Evolutionary conservation across 2,797 vertebrate genomes (phyloP), one percentile per base, ranked within the genome.

Genomic region (Sebastes nivosus): DNA sequence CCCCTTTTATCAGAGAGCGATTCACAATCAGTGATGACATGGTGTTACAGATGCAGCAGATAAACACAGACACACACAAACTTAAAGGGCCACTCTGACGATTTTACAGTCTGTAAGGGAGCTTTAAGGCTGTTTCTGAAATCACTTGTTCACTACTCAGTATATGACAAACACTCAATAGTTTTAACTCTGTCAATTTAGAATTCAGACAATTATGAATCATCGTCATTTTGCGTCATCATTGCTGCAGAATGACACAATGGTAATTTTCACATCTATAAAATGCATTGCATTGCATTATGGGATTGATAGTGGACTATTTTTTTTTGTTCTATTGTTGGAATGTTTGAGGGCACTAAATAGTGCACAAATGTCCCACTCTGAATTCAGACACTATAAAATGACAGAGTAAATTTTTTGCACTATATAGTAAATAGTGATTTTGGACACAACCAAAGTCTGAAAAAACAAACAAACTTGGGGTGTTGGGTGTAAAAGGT

Each of bases 11-110:
- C 32, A 36, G 38, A 72, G n/a, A 80, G 38, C 11, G 13, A 50
- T 54, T 67, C 22, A 30, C 65, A 42, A 27, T 32, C 20, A 72
- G 60, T 30, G 36, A 66, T 38, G 32, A 67, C 5, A 6, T 64
- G 36, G 67, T 6, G 12, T 42, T 34, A 61, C n/a, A 46, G 29
- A 67, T 69, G 52, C 61, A 79, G 73, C 55, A 81, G 14, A 59
- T 46, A 11, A 69, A 66, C 25, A 73, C 2, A 59, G 5, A 67
- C 42, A 30, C 18, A 61, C 16, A 10, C 22, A 5, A 18, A 46
- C 6, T 72, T 75, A 59, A 75, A 83, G 65, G 63, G 69, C n/a
- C 70, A 64, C 0, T 27, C 11, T 5, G 22, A 64, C 30, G 8
- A 32, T 32, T 38, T 60, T 22, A 65, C 14, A 55, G 5, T 24